Conservation (phyloP, 2,113 vertebrate species). For the Symphodus melops region DNA sequence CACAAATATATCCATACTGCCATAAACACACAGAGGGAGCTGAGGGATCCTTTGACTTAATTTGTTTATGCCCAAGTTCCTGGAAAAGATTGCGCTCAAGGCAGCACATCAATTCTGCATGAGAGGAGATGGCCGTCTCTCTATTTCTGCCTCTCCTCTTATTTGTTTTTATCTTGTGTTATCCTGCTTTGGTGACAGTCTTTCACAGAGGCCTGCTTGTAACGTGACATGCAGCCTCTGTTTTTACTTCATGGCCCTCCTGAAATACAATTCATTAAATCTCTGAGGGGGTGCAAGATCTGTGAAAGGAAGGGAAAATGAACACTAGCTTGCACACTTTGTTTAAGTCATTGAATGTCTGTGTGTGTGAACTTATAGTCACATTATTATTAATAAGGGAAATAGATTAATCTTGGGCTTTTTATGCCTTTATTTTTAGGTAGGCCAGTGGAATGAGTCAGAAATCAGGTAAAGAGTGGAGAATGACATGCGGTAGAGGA, state of each 20-base stretch:
- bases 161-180: background rate
- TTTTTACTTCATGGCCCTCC: background rate
- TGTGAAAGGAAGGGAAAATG: background rate
- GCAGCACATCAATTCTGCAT: slow-evolving; percentile 58
- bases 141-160: slow-evolving; percentile 4
- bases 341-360: background rate
- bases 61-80: slow-evolving; percentile 72
- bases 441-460: no score
- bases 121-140: slow-evolving; percentile 48
- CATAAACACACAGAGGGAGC: slow-evolving; percentile 43
- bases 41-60: slow-evolving; percentile 67
- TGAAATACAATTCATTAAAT: slow-evolving; percentile 26
- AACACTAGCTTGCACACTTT: slow-evolving; percentile 3
- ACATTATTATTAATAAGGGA: no score
- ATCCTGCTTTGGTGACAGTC: background rate
- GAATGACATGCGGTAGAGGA: no score
- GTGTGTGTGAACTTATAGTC: no score
- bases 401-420: no score
- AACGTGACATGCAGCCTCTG: slow-evolving; percentile 4
- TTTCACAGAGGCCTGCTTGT: slow-evolving; percentile 1
- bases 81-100: slow-evolving; percentile 63
- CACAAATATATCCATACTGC: slow-evolving; percentile 16
- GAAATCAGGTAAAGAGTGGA: no score
- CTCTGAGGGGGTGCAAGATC: slow-evolving; percentile 13
- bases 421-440: no score